These are phyloP conservation scores for Thomomys bottae DNA, from an alignment of 2,113 vertebrate species.

Conservation along the genomic window DNA sequence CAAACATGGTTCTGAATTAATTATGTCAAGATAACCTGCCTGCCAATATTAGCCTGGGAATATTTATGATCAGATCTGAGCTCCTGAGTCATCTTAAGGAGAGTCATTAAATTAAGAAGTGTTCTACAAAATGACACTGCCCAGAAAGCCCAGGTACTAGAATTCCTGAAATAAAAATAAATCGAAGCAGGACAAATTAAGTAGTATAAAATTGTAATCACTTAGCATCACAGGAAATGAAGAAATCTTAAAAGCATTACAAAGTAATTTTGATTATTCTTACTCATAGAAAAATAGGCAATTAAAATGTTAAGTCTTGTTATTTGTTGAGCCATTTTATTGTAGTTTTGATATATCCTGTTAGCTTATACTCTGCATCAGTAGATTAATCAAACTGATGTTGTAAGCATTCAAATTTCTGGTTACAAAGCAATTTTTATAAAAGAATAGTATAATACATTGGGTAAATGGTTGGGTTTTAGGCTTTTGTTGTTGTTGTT, in stretches of 20 bases:
- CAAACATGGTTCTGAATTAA: neutral
- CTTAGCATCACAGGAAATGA: neutral
- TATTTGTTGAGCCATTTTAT: neutral
- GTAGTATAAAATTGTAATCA: neutral
- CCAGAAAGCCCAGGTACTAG: neutral
- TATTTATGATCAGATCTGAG: neutral
- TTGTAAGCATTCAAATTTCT: neutral
- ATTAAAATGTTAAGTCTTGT: neutral
- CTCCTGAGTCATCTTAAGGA: neutral
- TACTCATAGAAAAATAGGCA: no score
- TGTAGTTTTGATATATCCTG: neutral
- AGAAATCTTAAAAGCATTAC: neutral
- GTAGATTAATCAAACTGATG: neutral
- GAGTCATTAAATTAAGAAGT: neutral
- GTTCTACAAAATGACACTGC: neutral
- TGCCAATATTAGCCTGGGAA: neutral
- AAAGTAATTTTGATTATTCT: neutral
- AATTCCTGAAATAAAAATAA: neutral
- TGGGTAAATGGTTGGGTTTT: neutral
- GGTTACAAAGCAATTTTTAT: neutral
- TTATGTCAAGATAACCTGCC: neutral
- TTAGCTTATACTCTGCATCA: neutral
- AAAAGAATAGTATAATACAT: neutral
- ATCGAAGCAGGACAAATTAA: neutral
- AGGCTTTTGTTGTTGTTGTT: neutral